phyloP scores from a whole-genome alignment of 2,797 vertebrate species.

The Nasua narica region DNA sequence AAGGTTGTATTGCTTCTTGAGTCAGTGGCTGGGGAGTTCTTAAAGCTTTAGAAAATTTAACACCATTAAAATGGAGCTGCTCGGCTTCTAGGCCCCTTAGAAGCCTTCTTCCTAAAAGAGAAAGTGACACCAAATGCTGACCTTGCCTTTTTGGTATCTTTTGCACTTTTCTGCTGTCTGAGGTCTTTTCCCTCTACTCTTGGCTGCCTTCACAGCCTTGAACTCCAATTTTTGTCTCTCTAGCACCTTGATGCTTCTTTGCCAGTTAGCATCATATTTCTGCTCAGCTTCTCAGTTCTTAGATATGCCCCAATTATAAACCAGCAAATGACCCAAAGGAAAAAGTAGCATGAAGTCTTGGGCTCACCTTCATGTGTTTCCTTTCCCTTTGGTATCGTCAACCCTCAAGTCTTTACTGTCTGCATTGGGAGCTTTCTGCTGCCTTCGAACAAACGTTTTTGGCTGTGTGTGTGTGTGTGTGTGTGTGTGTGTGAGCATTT shows the following conservation, averaged over 20 bases:
- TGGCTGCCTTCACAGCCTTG: background rate
- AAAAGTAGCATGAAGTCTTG: background rate
- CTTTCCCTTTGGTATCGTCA: background rate
- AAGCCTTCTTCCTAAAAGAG: background rate
- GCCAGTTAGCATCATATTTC: background rate
- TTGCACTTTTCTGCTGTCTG: background rate
- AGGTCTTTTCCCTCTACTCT: background rate
- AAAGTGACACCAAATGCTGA: background rate
- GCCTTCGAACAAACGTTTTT: background rate
- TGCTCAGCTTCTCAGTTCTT: background rate
- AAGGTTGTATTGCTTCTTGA: background rate
- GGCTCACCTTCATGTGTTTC: background rate
- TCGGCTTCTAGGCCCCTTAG: background rate
- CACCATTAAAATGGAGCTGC: background rate
- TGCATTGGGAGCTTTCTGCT: background rate
- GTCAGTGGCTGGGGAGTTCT: background rate
- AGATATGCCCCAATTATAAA: background rate
- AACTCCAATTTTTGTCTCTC: background rate
- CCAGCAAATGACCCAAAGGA: background rate
- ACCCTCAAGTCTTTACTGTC: background rate
- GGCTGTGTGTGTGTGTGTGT: background rate
- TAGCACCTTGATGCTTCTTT: background rate
- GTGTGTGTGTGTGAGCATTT: background rate
- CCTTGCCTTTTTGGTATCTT: background rate
- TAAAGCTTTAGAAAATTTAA: background rate